Evolutionary conservation across 1,140 invertebrate genomes (phyloP).

Genomic region (Drosophila lini): DNA sequence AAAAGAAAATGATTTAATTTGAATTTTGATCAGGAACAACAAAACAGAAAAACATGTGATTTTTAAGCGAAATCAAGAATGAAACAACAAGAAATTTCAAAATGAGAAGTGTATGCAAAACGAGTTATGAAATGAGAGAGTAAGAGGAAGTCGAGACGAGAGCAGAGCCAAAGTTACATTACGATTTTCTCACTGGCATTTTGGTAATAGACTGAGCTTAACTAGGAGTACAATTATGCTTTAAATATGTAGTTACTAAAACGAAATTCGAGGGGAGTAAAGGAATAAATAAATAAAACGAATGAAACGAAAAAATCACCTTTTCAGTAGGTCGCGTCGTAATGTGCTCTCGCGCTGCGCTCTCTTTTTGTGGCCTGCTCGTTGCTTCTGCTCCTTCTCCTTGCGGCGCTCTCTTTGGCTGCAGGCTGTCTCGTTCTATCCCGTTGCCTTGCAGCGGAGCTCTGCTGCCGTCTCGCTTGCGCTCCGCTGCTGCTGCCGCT

Average conservation of each 20-base stretch:
- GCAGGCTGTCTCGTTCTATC: conserved; percentile 27
- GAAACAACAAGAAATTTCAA: conserved; percentile 6
- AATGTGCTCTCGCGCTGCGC: conserved; percentile 45
- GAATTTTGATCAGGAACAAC: conserved; percentile 16
- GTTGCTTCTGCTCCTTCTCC: conserved; percentile 7
- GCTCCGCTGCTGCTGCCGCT: conserved; percentile 44
- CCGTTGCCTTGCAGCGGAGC: conserved; percentile 55
- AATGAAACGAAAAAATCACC: conserved; percentile 70
- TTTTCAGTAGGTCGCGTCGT: conserved; percentile 77
- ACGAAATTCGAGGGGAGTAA: conserved; percentile 53
- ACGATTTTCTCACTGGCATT: conserved; percentile 18
- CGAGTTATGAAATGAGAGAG: conserved; percentile 46
- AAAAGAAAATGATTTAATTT: conserved; percentile 35
- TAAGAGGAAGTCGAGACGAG: conserved; percentile 18
- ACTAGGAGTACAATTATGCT: conserved; percentile 56
- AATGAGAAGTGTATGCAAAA: conserved; percentile 20
- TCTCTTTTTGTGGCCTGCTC: conserved; percentile 34
- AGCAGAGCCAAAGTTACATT: conserved; percentile 30
- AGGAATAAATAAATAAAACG: conserved; percentile 55
- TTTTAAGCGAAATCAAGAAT: conserved; percentile 14
- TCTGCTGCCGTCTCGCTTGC: conserved; percentile 46
- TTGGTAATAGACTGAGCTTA: conserved; percentile 50
- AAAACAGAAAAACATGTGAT: conserved; percentile 19
- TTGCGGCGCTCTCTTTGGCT: conserved; percentile 14
- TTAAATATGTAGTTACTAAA: conserved; percentile 55